phyloP scores from a whole-genome alignment of 2,113 vertebrate species.

The Hemiscyllium ocellatum region DNA sequence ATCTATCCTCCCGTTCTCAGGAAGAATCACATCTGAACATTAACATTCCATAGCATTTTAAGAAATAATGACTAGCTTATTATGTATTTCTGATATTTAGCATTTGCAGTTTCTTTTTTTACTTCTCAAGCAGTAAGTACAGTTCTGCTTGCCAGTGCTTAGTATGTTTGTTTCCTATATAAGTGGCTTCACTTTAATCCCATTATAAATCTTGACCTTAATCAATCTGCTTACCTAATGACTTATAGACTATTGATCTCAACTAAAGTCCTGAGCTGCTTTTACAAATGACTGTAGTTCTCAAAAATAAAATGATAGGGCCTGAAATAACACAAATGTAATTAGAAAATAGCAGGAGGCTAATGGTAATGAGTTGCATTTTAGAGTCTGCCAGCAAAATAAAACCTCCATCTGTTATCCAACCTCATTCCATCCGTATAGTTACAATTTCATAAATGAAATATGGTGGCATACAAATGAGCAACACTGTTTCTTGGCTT shows the following conservation, averaged over 20 bases:
- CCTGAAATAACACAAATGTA: not conserved
- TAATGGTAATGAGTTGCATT: not conserved
- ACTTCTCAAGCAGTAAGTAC: not conserved
- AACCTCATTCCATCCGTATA: not conserved
- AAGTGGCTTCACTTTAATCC: not conserved
- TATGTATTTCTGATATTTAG: not conserved
- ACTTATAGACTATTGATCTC: not conserved
- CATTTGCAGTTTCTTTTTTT: not conserved
- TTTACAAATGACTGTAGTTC: not conserved
- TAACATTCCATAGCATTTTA: not conserved
- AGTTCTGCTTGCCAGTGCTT: not conserved
- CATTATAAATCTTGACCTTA: not conserved
- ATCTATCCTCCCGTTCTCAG: not conserved
- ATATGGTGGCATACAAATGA: not conserved
- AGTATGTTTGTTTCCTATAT: not conserved
- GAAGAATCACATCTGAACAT: not conserved
- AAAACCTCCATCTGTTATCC: not conserved
- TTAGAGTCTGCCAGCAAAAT: not conserved
- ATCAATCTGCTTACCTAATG: not conserved
- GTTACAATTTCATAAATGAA: slow-evolving; percentile 12
- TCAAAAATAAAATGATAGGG: not conserved
- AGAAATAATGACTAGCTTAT: not conserved
- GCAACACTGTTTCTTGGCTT: not conserved
- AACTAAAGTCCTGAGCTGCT: not conserved
- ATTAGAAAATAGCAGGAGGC: slow-evolving; percentile 30